phyloP scores from a whole-genome alignment of 23 tunicate species.

The Styela plicata region DNA sequence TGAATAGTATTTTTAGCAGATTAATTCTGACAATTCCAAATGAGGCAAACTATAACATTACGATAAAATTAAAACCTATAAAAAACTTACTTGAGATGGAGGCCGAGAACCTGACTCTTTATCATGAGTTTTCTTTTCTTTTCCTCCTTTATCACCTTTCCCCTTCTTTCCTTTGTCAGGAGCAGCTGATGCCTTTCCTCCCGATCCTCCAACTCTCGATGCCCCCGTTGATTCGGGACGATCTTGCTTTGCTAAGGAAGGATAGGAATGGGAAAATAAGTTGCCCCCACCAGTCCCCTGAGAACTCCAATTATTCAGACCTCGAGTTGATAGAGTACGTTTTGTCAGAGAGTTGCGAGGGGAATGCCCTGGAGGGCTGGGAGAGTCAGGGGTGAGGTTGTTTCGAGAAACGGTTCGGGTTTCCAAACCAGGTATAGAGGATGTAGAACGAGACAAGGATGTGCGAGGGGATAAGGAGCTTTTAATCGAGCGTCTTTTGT shows the following conservation, averaged over 20 bases:
- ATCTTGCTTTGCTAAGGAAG: constrained; percentile 48
- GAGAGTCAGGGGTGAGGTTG: constrained; percentile 2
- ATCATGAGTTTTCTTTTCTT: constrained; percentile 73
- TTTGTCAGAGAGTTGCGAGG: not conserved
- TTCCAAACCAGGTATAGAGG: constrained; percentile 1
- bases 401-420: not conserved
- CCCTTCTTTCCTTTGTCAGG: constrained; percentile 65
- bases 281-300: constrained; percentile 20
- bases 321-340: constrained; percentile 5
- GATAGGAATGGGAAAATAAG: constrained; percentile 45
- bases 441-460: constrained; percentile 16
- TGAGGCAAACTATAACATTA: too few species aligned
- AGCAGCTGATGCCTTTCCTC: constrained; percentile 37
- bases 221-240: constrained; percentile 47
- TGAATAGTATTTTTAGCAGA: too few species aligned
- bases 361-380: not conserved
- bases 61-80: not conserved
- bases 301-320: constrained; percentile 3
- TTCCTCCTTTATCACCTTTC: constrained; percentile 75
- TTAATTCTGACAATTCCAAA: too few species aligned
- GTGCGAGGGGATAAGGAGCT: constrained; percentile 12
- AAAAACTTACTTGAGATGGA: constrained; percentile 58
- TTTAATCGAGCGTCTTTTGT: constrained; percentile 10
- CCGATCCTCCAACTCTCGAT: constrained; percentile 24
- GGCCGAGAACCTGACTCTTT: constrained; percentile 76